Percentiles rank a stretch among this genome's conserved stretches.
Conservation (phyloP, 2,797 vertebrate genomes). For the Aselliscus stoliczkanus region DNA sequence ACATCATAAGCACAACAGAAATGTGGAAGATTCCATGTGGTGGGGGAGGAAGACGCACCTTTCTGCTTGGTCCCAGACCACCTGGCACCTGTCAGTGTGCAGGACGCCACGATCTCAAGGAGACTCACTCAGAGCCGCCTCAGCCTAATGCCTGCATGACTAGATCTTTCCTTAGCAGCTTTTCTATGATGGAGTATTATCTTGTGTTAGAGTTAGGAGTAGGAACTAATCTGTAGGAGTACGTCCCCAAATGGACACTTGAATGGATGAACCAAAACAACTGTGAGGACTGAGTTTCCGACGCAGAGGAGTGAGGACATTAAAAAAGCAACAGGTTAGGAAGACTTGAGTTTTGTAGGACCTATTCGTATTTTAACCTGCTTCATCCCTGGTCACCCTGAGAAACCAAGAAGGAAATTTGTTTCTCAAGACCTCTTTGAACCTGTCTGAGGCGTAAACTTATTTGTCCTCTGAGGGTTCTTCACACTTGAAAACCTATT, state of each 20-base stretch:
- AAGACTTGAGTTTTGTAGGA: not conserved
- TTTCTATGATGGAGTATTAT: not conserved
- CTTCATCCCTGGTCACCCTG: not conserved
- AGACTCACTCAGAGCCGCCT: conserved; percentile 51
- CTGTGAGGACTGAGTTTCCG: not conserved
- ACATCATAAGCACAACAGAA: not conserved
- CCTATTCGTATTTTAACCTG: not conserved
- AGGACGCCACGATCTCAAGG: not conserved
- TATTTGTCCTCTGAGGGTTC: not conserved
- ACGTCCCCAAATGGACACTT: conserved; percentile 4
- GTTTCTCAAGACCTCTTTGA: conserved; percentile 37
- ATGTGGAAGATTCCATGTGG: not conserved
- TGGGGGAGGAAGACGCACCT: not conserved
- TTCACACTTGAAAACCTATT: conserved; percentile 38
- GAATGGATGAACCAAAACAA: not conserved
- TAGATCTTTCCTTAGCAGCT: conserved; percentile 43
- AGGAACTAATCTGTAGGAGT: conserved; percentile 17
- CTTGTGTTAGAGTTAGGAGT: conserved; percentile 49
- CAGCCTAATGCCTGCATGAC: conserved; percentile 48
- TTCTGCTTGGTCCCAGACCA: not conserved
- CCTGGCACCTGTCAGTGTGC: not conserved
- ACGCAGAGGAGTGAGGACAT: not conserved
- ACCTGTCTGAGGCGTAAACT: not conserved
- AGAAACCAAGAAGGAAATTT: not conserved
- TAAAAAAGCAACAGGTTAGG: not conserved